These are phyloP conservation scores for Alauda arvensis DNA, from an alignment of 2,797 vertebrate genomes.

Conservation along the genomic window DNA sequence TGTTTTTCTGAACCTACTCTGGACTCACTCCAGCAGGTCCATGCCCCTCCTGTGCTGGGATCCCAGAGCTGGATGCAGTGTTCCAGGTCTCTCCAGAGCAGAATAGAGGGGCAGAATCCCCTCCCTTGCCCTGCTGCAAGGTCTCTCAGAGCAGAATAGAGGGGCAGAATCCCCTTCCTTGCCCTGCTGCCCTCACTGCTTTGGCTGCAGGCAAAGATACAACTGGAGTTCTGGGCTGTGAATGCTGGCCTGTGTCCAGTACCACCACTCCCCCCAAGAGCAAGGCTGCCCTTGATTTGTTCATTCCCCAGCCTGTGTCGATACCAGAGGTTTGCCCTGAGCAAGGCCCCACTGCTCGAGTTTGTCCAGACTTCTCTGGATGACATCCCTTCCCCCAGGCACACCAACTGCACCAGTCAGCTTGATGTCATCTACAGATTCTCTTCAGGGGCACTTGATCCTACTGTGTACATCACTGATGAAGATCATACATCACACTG, in stretches of 20 bases:
- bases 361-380: neutral
- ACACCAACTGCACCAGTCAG: neutral
- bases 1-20: neutral
- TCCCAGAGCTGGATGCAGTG: neutral
- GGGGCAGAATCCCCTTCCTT: neutral
- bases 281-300: neutral
- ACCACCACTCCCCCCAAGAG: fast-evolving
- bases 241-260: neutral
- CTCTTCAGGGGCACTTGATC: neutral
- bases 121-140: neutral
- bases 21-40: neutral
- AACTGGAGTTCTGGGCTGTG: neutral
- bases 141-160: neutral
- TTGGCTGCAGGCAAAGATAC: neutral
- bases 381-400: neutral
- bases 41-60: neutral
- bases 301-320: neutral
- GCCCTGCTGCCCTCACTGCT: fast-evolving
- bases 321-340: neutral
- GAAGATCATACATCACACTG: neutral
- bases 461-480: fast-evolving
- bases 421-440: neutral
- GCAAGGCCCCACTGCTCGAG: neutral
- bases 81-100: neutral
- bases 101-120: neutral